A percentile compares a stretch with the other conserved stretches of the same genome.
Evolutionary conservation across 2,113 vertebrate genomes (phyloP).

Genomic region (Chroicocephalus ridibundus): DNA sequence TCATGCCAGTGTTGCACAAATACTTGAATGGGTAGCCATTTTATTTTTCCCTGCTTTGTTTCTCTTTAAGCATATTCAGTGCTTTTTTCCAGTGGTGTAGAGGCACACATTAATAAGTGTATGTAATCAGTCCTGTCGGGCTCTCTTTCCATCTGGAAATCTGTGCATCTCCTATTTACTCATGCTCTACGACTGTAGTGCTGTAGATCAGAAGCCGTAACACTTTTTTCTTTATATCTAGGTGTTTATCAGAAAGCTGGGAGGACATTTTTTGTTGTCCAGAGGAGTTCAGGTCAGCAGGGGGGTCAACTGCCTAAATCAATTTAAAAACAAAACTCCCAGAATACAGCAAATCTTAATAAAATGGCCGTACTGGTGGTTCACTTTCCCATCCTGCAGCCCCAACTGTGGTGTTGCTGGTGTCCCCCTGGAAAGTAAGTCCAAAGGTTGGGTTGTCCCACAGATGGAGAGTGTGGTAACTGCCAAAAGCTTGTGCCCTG

Average conservation of each 20-base stretch:
- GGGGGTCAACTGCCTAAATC: neutral
- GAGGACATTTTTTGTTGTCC: neutral
- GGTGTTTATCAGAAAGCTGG: neutral
- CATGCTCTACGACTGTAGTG: neutral
- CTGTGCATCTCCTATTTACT: neutral
- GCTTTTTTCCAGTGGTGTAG: neutral
- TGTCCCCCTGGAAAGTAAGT: neutral
- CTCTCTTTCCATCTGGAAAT: neutral
- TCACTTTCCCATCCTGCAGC: neutral
- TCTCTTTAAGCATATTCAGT: neutral
- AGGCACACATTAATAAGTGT: neutral
- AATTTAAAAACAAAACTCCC: neutral
- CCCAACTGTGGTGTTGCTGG: neutral
- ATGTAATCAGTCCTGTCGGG: neutral
- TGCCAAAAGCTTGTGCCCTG: neutral
- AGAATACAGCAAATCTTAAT: neutral
- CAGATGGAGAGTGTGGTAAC: neutral
- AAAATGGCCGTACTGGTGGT: neutral
- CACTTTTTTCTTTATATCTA: neutral
- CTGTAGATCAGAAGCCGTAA: neutral
- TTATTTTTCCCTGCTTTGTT: neutral
- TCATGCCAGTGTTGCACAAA: neutral
- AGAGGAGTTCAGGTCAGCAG: neutral
- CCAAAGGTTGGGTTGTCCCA: neutral
- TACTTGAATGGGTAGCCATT: neutral